Percentiles rank a stretch among this genome's conserved stretches.
phyloP scores from a whole-genome alignment of 2,888 invertebrate genomes.

The Drosophila nigricruria region DNA sequence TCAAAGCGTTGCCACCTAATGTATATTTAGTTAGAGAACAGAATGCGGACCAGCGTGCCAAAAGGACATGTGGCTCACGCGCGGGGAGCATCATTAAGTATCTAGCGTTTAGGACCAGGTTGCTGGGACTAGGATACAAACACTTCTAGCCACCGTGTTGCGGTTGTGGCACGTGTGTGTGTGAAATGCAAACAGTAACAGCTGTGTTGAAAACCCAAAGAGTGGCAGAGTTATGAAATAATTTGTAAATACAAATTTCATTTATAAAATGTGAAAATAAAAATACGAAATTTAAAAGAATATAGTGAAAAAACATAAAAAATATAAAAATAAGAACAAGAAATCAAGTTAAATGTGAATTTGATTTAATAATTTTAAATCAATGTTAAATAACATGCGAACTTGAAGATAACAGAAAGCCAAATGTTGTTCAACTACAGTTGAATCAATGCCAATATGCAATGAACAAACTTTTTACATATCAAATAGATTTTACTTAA shows the following conservation, averaged over 20 bases:
- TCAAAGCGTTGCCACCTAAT: conserved; percentile 63
- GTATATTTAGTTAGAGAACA: conserved; percentile 41
- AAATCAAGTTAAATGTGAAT: neutral
- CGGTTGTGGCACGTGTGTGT: conserved; percentile 59
- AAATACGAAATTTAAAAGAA: conserved; percentile 2
- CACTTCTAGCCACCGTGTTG: conserved; percentile 35
- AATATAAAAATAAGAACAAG: neutral
- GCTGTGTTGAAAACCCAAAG: conserved; percentile 31
- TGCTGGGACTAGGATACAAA: conserved; percentile 4
- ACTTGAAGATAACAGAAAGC: neutral
- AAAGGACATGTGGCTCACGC: conserved; percentile 25
- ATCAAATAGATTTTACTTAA: conserved; percentile 29
- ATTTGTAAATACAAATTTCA: conserved; percentile 38
- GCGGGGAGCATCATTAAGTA: conserved; percentile 38
- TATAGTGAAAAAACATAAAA: neutral
- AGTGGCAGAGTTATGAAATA: conserved; percentile 29
- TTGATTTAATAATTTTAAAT: neutral
- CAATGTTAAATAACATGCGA: neutral
- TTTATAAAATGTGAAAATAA: conserved; percentile 36
- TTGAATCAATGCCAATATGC: conserved; percentile 2
- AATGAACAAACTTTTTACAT: conserved; percentile 10
- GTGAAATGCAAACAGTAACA: conserved; percentile 42
- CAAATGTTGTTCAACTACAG: neutral
- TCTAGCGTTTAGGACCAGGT: conserved; percentile 7
- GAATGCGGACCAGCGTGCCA: conserved; percentile 7